Evolutionary conservation across 2,797 vertebrate genomes (phyloP), one percentile per base, ranked within the genome.

Genomic region (Craterocephalus amniculus): DNA sequence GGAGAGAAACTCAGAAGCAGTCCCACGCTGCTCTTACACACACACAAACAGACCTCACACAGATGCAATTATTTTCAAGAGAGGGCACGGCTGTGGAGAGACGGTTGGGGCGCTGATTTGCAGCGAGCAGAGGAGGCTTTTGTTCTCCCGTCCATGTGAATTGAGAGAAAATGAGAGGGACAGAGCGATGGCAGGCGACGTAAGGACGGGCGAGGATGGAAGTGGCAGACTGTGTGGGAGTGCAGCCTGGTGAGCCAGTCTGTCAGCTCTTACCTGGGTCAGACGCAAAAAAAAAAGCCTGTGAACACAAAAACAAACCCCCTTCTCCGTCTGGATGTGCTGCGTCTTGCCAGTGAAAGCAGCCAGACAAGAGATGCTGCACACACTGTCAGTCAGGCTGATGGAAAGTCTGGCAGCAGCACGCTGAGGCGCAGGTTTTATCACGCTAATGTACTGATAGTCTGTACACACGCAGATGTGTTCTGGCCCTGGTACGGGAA

Each of bases 241-340:
- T 60, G 69, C 35, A 56, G 78, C 75, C 69, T 59, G 48, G 70
- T 24, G 48, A 67, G 73, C 34, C 78, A 70, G 71, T 80, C 88
- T 89, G 90, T 86, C 84, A 76, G 79, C 76, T 87, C 72, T 82
- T 69, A 90, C 89, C 83, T 84, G 71, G 71, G 81, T 82, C 73
- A 57, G 32, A 86, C 22, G 7, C 61, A 74, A 40, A 62, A 57
- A 73, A 45, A n/a, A 40, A 40, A 48, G 45, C 51, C 59, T 36
- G 58, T 26, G 40, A 63, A 56, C 55, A 72, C 2, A 63, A 26
- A 60, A 34, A 74, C 63, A 63, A 55, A 7, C 61, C 57, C 43
- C 16, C 70, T 58, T 62, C 67, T 63, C 69, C 43, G 18, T 68
- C 77, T 78, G 20, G 1, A 78, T 80, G 65, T 48, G 35, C 77